These are phyloP conservation scores for Drosophila auraria DNA, from an alignment of 1,140 invertebrate species.

Conservation along the genomic window DNA sequence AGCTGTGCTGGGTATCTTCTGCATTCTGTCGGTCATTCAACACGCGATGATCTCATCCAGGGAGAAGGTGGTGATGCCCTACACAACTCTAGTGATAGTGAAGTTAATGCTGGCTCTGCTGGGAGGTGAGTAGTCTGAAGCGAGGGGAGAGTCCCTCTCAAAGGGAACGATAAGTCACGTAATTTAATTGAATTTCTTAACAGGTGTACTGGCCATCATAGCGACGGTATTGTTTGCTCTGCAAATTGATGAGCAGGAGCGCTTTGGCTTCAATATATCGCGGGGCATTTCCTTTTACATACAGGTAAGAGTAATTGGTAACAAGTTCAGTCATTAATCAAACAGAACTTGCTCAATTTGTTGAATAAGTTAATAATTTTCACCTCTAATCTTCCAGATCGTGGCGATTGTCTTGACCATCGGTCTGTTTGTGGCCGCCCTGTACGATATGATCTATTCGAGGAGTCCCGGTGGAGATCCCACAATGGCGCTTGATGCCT, in stretches of 20 bases:
- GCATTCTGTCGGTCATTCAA: conserved; percentile 91
- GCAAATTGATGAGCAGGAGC: conserved; percentile 91
- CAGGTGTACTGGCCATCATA: conserved; percentile 91
- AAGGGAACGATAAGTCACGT: conserved; percentile 6
- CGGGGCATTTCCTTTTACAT: conserved; percentile 94
- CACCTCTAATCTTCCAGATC: conserved; percentile 87
- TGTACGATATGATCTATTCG: conserved; percentile 91
- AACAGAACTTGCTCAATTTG: not conserved
- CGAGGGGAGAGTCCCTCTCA: no score
- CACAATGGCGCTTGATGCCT: conserved; percentile 87
- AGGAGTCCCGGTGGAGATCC: conserved; percentile 91
- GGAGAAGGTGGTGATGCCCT: conserved; percentile 91
- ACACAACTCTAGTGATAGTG: conserved; percentile 90
- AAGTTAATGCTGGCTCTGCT: conserved; percentile 91
- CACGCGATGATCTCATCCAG: conserved; percentile 93
- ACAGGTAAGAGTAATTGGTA: conserved; percentile 88
- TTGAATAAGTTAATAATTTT: not conserved
- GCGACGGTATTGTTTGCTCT: conserved; percentile 92
- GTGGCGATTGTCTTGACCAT: conserved; percentile 91
- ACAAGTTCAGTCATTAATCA: not conserved
- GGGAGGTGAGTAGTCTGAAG: conserved; percentile 88
- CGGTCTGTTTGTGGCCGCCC: conserved; percentile 89
- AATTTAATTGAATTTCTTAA: conserved; percentile 57
- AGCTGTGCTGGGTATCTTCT: conserved; percentile 90
- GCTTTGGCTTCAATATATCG: conserved; percentile 89